Conservation (phyloP, 2,888 invertebrate species). For the Dolichopus griseipennis region DNA sequence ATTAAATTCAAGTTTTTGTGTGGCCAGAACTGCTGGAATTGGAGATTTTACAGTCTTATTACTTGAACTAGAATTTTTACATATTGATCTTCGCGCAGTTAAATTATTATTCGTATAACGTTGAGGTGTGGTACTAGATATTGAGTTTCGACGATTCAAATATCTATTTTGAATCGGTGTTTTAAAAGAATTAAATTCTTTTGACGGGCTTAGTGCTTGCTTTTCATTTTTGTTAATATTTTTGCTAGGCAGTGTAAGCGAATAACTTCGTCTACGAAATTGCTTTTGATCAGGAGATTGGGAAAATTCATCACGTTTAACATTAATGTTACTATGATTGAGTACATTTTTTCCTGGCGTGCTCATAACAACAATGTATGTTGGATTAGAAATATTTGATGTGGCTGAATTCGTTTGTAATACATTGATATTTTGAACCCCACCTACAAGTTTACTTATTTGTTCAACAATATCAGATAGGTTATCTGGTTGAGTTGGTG, state of each 20-base stretch:
- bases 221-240: slow-evolving; percentile 19
- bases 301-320: slow-evolving; percentile 19
- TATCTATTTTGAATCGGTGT: slow-evolving; percentile 24
- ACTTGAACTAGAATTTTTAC: slow-evolving; percentile 11
- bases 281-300: slow-evolving; percentile 23
- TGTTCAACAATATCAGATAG: slow-evolving; percentile 29
- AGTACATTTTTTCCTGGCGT: slow-evolving; percentile 15
- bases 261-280: slow-evolving; percentile 29
- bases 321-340: slow-evolving; percentile 14
- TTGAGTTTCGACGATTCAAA: slow-evolving; percentile 25
- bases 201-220: slow-evolving; percentile 8
- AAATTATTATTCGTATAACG: slow-evolving; percentile 19
- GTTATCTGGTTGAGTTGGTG: slow-evolving; percentile 18
- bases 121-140: slow-evolving; percentile 24
- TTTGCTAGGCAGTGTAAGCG: slow-evolving; percentile 30
- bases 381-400: slow-evolving; percentile 25
- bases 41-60: slow-evolving; percentile 14
- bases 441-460: slow-evolving; percentile 27
- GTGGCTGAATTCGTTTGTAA: slow-evolving; percentile 20
- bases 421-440: slow-evolving; percentile 21
- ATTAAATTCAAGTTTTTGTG: slow-evolving; percentile 22
- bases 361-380: slow-evolving; percentile 32
- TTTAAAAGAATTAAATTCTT: slow-evolving; percentile 22
- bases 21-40: slow-evolving; percentile 21
- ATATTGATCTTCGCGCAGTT: slow-evolving; percentile 18